These are phyloP conservation scores for Neotragus moschatus DNA, from an alignment of 2,113 vertebrate genomes.

Conservation along the genomic window DNA sequence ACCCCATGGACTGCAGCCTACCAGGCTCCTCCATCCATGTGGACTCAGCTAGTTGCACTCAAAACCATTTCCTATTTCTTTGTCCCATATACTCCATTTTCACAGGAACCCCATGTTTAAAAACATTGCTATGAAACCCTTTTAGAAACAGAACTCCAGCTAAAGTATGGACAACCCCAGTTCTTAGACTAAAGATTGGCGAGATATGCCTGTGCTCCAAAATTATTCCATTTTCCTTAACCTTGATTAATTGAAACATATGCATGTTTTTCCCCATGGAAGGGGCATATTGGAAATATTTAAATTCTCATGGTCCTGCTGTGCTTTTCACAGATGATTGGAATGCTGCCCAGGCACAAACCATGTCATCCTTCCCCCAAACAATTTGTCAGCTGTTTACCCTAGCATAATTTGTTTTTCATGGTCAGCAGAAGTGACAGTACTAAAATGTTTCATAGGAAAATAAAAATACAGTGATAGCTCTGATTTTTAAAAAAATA, in stretches of 20 bases:
- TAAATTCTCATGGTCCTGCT: constrained; percentile 47
- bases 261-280: neutral
- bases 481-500: neutral
- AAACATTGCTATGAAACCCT: neutral
- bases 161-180: neutral
- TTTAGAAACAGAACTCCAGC: neutral
- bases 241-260: constrained; percentile 39
- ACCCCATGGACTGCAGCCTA: no score
- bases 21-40: neutral
- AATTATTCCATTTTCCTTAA: constrained; percentile 3
- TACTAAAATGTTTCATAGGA: neutral
- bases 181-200: neutral
- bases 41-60: neutral
- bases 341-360: constrained; percentile 20
- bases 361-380: neutral
- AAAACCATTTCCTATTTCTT: no score
- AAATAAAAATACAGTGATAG: neutral
- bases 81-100: no score
- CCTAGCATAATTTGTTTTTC: constrained; percentile 46
- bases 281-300: constrained; percentile 48
- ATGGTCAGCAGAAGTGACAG: constrained; percentile 3
- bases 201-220: neutral
- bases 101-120: neutral
- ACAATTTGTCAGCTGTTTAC: constrained; percentile 56
- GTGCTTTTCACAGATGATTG: constrained; percentile 46